Conservation (phyloP, 1,140 invertebrate genomes). For the Wasmannia auropunctata region DNA sequence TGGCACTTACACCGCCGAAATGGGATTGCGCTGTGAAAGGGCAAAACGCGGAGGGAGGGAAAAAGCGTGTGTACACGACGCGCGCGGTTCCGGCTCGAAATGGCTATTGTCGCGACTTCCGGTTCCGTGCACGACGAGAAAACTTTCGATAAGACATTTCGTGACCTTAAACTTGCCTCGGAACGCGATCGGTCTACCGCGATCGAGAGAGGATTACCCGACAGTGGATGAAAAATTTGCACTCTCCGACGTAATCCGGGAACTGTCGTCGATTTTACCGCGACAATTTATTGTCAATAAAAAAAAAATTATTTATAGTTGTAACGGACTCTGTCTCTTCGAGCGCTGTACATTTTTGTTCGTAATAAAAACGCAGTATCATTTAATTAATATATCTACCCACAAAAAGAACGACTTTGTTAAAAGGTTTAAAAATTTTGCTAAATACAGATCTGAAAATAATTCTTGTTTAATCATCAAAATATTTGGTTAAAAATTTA, state of each 20-base stretch:
- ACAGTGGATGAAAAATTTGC: background rate
- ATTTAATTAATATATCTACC: too few relatives aligned
- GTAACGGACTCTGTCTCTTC: background rate
- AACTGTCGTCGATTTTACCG: background rate
- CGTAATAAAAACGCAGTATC: background rate
- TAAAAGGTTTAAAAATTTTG: too few relatives aligned
- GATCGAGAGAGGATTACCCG: background rate
- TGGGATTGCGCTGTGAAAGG: slow-evolving; percentile 14
- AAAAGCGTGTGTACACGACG: background rate
- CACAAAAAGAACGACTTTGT: too few relatives aligned
- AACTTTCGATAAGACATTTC: slow-evolving; percentile 35
- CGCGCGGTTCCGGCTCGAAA: slow-evolving; percentile 32
- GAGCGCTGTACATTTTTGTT: background rate
- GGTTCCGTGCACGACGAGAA: slow-evolving; percentile 16
- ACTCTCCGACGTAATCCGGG: background rate
- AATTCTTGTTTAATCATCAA: too few relatives aligned
- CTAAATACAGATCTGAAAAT: too few relatives aligned
- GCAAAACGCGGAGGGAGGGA: too few relatives aligned
- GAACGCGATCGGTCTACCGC: background rate
- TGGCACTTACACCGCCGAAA: slow-evolving; percentile 34
- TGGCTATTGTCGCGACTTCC: slow-evolving; percentile 34
- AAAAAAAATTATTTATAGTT: background rate
- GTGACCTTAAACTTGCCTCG: slow-evolving; percentile 37
- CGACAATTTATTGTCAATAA: background rate
- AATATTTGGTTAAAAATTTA: too few relatives aligned